Base-by-base conservation (phyloP, 2,888 invertebrate genomes). In the Leucozona laternaria region DNA sequence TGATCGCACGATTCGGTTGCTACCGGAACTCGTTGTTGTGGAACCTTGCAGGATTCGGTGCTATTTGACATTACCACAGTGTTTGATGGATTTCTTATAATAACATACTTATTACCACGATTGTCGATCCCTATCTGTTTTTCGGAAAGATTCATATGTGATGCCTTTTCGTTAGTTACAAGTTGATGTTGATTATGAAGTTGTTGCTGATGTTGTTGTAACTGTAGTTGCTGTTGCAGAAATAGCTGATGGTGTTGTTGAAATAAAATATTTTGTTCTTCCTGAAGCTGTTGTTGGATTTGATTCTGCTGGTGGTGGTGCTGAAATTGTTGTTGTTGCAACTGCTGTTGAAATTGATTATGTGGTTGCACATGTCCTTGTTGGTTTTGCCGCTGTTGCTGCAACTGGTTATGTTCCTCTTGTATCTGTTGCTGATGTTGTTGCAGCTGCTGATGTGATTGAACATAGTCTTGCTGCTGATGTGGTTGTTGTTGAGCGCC, bases 71-170 rank as follows among this genome's bases (percentile, higher is more conserved):
- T 62, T 15, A 82, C 64, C 2, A 79, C 73, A 20, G 75, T 71
- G 45, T 82, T 83, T 17, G 89, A 78, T 8, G 88, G 88, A 8
- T 89, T 88, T 62, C 90, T 90, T 31, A 90, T 90, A 28, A 90
- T 89, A 8, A 90, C 89, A 64, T 89, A 90, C 75, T 90, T 90
- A 94, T 93, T 80, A 92, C 93, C 89, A 89, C 92, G 55, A 89
- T 90, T 88, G 78, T 90, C 89, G 25, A 89, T 68, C 5, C 90
- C 89, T 55, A 89, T 89, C 75, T 90, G 89, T 81, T 89, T 90
- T 11, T 88, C 89, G 2, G 66, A 48, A 0, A 58, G 22, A 43
- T 28, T 58, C 11, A 53, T 40, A 43, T 73, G 73, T 8, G 25
- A 34, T 22, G 25, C 25, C 28, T 84, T 77, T 11, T 85, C 80